A percentile compares a stretch with the other conserved stretches of the same genome.
Evolutionary conservation across 2,797 vertebrate genomes (phyloP).

Genomic region (Tinamus major): DNA sequence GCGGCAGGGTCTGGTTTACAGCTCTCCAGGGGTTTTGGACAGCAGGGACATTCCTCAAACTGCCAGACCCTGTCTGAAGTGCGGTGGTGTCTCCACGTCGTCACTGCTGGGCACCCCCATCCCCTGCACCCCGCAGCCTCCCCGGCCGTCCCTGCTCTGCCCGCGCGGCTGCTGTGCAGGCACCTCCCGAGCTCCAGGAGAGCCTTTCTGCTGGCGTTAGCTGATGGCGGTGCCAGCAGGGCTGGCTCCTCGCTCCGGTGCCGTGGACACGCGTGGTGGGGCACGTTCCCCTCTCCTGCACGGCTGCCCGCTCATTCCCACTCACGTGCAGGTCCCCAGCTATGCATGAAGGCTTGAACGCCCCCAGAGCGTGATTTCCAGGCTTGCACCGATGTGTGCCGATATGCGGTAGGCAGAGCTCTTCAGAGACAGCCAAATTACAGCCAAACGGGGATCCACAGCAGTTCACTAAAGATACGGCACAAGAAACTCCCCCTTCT

Average conservation of each 20-base stretch:
- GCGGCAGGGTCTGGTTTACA: rapidly evolving
- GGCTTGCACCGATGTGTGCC: neutral
- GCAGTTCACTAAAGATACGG: rapidly evolving
- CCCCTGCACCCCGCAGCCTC: neutral
- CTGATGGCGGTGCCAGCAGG: rapidly evolving
- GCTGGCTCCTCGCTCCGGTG: neutral
- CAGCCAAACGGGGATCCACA: neutral
- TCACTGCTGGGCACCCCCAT: neutral
- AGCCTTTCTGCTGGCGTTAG: rapidly evolving
- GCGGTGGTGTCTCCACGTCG: neutral
- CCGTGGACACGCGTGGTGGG: rapidly evolving
- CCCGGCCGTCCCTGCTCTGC: too few species aligned
- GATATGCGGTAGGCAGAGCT: rapidly evolving
- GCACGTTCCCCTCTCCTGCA: neutral
- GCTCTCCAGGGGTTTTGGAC: neutral
- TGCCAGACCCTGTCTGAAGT: neutral
- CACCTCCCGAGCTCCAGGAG: neutral
- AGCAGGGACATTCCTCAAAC: neutral
- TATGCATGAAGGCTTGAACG: neutral
- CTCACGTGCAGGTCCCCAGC: rapidly evolving
- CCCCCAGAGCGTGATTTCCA: neutral
- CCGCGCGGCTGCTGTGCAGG: too few species aligned
- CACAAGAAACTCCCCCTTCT: neutral
- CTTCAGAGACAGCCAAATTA: neutral
- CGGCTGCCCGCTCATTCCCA: neutral